Evolutionary conservation across 2,888 invertebrate genomes (phyloP).

Genomic region (Slavum lentiscoides): DNA sequence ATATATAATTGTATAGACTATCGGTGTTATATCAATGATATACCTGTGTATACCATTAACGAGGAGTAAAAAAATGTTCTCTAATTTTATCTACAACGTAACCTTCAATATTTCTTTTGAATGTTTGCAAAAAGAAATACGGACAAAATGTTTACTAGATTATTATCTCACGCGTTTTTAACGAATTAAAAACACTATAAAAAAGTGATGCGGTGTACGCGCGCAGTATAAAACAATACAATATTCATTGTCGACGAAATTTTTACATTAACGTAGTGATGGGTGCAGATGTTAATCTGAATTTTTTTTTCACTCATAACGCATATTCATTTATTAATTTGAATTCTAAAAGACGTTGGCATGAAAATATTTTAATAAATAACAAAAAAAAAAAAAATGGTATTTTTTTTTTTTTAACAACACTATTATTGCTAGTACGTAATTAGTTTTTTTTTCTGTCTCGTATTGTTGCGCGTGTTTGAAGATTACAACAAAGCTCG

Average conservation of each 20-base stretch:
- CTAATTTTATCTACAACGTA: too few relatives aligned
- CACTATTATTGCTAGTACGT: background rate
- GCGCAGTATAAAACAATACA: too few relatives aligned
- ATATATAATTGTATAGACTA: too few relatives aligned
- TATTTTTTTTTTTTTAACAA: conserved; percentile 6
- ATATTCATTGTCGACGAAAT: background rate
- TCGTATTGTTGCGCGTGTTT: conserved; percentile 18
- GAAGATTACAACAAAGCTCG: conserved; percentile 16
- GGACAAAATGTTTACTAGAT: too few relatives aligned
- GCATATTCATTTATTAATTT: background rate
- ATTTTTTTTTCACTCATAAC: background rate
- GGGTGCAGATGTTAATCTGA: conserved; percentile 8
- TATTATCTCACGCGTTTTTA: too few relatives aligned
- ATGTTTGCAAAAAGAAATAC: too few relatives aligned
- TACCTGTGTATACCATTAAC: too few relatives aligned
- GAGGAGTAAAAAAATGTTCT: too few relatives aligned
- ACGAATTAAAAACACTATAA: background rate
- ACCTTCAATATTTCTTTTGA: too few relatives aligned
- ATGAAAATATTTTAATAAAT: background rate
- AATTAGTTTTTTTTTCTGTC: conserved; percentile 26
- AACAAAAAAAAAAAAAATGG: background rate
- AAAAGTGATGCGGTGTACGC: background rate
- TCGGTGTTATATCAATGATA: too few relatives aligned
- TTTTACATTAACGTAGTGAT: conserved; percentile 7
- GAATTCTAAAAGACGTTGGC: background rate